These are phyloP conservation scores for Melanargia galathea DNA, from an alignment of 2,888 invertebrate species.

Conservation along the genomic window DNA sequence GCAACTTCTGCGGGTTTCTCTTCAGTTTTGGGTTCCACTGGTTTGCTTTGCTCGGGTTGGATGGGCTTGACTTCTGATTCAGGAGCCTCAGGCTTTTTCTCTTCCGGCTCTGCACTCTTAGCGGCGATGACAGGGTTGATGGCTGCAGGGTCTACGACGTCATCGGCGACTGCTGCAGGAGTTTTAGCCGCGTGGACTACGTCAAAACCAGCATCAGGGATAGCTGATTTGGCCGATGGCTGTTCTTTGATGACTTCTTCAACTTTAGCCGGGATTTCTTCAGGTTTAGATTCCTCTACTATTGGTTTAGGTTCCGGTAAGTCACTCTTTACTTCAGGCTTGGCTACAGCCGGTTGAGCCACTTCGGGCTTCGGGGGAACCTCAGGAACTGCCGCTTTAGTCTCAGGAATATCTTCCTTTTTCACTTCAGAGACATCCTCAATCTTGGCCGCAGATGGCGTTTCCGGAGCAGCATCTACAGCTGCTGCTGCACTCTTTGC, in stretches of 20 bases:
- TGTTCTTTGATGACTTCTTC: constrained; percentile 57
- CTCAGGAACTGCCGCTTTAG: constrained; percentile 48
- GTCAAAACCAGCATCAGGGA: constrained; percentile 57
- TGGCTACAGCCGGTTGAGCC: constrained; percentile 44
- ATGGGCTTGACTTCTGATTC: constrained; percentile 36
- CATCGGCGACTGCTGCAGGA: constrained; percentile 64
- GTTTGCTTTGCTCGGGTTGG: constrained; percentile 42
- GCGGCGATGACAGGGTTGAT: constrained; percentile 55
- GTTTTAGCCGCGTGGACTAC: constrained; percentile 60
- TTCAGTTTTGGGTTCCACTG: constrained; percentile 44
- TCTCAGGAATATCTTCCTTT: constrained; percentile 50
- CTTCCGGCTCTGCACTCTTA: constrained; percentile 65
- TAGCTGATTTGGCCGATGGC: constrained; percentile 53
- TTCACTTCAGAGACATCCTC: constrained; percentile 48
- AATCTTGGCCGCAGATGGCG: constrained; percentile 45
- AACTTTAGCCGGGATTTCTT: constrained; percentile 52
- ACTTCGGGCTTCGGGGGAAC: constrained; percentile 19
- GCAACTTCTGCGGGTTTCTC: constrained; percentile 42
- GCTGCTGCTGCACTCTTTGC: constrained; percentile 39
- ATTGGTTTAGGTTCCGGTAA: constrained; percentile 46
- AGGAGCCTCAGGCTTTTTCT: constrained; percentile 51
- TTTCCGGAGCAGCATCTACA: constrained; percentile 46
- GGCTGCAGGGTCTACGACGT: constrained; percentile 57
- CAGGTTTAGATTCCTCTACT: constrained; percentile 49
- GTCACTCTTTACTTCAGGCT: constrained; percentile 52